Conservation (phyloP, 2,113 vertebrate genomes). For the Oceanodroma tethys region DNA sequence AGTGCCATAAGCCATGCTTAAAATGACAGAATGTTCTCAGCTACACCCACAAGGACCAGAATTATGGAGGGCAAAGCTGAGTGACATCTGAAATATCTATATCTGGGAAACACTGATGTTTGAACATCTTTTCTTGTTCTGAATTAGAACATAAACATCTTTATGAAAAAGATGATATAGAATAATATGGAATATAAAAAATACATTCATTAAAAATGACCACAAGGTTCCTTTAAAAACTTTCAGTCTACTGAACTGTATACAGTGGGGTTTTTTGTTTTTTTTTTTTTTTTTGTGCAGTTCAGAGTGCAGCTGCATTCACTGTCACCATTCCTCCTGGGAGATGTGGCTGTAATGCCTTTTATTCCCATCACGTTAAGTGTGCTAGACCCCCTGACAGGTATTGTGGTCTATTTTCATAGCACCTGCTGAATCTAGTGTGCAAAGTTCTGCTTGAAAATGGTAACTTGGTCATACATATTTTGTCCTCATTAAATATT, state of each 20-base stretch:
- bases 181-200: neutral
- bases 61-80: neutral
- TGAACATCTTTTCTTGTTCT: neutral
- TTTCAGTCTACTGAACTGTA: neutral
- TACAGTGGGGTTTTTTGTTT: no score
- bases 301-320: neutral
- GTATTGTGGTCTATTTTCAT: neutral
- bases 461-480: neutral
- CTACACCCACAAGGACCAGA: neutral
- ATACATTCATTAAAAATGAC: neutral
- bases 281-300: neutral
- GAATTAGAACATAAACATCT: neutral
- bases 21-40: neutral
- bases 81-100: neutral
- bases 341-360: neutral
- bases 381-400: neutral
- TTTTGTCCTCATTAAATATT: neutral
- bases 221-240: neutral
- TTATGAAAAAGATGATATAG: neutral
- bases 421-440: neutral
- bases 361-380: neutral
- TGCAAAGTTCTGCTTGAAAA: neutral
- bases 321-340: neutral
- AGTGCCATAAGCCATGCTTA: neutral
- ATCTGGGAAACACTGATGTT: neutral